Base-by-base conservation (phyloP, 2,888 invertebrate genomes). In the Monochamus alternatus region DNA sequence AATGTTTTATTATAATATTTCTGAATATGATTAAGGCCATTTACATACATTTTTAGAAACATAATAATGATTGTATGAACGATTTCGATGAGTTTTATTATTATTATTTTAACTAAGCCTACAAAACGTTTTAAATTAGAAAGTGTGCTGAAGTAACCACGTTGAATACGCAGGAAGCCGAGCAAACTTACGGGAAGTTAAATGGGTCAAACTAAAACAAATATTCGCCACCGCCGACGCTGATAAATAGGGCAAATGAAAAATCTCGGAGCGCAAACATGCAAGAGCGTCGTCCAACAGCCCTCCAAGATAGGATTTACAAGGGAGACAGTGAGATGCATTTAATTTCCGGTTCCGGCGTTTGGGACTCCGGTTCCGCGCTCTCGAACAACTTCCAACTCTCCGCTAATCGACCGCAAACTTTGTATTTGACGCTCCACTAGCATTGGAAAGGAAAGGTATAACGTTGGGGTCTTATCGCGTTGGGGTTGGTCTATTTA, bases 311-410 rank as follows among this genome's bases (percentile, higher is more conserved):
- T 68, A 59, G 14, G 68, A 58, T 43, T 68, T 44, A 68, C 68
- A 31, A 38, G 59, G 62, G 31, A 47, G 62, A 70, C 58, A 51
- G 43, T 10, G 32, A 58, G 60, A 60, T 70, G 69, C 59, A 70
- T 70, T 70, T 70, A 70, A 70, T 70, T 70, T 70, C 69, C 69
- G 59, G 69, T 70, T 60, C 69, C 69, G 47, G 69, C 60, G 51
- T 70, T 58, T 30, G 69, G 31, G 60, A 60, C 60, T 44, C 12
- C 30, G 58, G 43, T 43, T 43, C 59, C 10, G 8, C 58, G 58
- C 43, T 14, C 55, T 68, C 68, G 58, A 68, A 59, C 68, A 68
- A 58, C 43, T 59, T 59, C 68, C 68, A 68, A 47, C 47, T 47
- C 47, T 67, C 43, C 43, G 58, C 68, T 59, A 55, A 32, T 55